Evolutionary conservation across 2,113 vertebrate species (phyloP).

Genomic region (Diglossa brunneiventris): DNA sequence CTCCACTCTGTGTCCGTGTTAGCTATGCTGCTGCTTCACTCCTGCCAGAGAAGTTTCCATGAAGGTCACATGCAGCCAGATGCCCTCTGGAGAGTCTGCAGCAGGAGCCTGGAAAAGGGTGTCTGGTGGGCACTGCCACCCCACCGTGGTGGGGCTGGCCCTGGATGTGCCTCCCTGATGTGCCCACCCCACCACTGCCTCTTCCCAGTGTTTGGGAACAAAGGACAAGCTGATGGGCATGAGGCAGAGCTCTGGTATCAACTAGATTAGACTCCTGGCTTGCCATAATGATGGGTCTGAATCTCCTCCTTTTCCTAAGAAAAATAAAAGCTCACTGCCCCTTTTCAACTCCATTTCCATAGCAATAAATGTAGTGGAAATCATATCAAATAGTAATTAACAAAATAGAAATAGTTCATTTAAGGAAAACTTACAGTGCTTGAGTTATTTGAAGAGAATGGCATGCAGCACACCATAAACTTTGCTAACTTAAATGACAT

Average conservation of each 20-base stretch:
- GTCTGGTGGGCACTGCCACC: too few species aligned
- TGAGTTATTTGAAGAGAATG: not conserved
- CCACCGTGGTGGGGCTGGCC: not conserved
- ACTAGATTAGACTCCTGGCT: not conserved
- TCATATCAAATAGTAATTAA: not conserved
- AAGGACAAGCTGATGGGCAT: not conserved
- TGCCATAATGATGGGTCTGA: not conserved
- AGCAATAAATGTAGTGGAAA: not conserved
- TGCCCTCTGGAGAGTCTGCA: not conserved
- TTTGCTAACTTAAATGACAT: not conserved
- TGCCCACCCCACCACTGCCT: not conserved
- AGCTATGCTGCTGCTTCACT: not conserved
- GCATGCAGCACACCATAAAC: not conserved
- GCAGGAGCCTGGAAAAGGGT: not conserved
- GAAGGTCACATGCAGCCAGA: accelerated
- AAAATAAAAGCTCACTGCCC: not conserved
- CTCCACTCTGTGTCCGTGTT: too few species aligned
- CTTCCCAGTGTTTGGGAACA: not conserved
- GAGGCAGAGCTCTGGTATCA: not conserved
- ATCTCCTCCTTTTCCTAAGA: not conserved
- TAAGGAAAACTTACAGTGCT: not conserved
- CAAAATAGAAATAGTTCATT: not conserved
- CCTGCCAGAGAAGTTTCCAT: accelerated
- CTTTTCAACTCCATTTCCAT: not conserved
- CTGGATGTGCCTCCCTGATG: accelerated